These are phyloP conservation scores for Patagioenas fasciata DNA, from an alignment of 2,113 vertebrate genomes.

Conservation along the genomic window DNA sequence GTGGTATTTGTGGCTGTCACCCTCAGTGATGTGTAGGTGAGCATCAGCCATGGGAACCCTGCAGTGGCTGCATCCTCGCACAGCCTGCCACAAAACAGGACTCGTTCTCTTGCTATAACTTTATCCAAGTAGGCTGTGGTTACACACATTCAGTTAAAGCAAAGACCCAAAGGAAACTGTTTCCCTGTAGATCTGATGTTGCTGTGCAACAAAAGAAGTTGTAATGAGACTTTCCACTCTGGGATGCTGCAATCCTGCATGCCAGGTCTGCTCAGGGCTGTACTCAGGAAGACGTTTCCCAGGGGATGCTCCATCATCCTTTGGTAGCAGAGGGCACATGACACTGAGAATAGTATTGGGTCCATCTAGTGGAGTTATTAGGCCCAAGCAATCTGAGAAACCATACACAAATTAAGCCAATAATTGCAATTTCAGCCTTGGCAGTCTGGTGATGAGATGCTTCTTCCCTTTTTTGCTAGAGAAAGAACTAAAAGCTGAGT, in stretches of 20 bases:
- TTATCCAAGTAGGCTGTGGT: background rate
- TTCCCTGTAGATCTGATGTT: background rate
- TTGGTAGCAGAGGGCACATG: background rate
- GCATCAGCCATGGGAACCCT: background rate
- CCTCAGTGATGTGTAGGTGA: rapidly evolving
- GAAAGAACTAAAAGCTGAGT: rapidly evolving
- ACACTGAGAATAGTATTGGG: background rate
- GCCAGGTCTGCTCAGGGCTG: background rate
- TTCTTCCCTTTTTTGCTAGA: background rate
- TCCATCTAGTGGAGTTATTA: slow-evolving; percentile 7
- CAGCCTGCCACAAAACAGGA: background rate
- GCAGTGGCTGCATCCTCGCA: rapidly evolving
- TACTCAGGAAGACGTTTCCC: background rate
- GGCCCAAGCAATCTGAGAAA: background rate
- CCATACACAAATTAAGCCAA: background rate
- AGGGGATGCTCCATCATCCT: background rate
- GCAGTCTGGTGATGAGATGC: rapidly evolving
- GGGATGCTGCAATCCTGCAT: background rate
- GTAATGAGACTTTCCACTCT: background rate
- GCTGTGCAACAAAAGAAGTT: background rate
- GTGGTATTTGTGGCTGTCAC: background rate
- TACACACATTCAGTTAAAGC: background rate
- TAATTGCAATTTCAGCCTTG: background rate
- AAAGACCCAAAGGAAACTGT: rapidly evolving
- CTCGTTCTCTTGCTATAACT: background rate